Evolutionary conservation across 2,888 invertebrate species (phyloP), one percentile per base, ranked within the genome.

Genomic region (Trichogramma dendrolimi): DNA sequence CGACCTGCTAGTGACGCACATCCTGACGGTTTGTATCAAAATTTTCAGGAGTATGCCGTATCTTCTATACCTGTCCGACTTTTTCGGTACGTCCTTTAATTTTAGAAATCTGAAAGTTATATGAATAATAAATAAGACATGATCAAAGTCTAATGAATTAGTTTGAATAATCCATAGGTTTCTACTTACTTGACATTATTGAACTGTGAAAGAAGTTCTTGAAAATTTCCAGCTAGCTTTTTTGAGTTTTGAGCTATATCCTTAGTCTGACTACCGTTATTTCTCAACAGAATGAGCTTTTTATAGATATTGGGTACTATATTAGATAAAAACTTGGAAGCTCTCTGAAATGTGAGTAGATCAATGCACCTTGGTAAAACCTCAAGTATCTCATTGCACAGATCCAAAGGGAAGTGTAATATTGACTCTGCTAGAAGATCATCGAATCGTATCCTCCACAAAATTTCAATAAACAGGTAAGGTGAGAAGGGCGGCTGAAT

Each of bases 401-500:
- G 64, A 63, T 78, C 76, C 6, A 79, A 58, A 2, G 78, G 79
- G 10, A 74, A 27, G 41, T 75, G 65, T 0, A 74, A 61, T 2
- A 78, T 49, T 1, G 73, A 74, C 62, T 73, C 73, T 0, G 68
- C 65, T 11, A 79, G 51, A 41, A 78, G 65, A 5, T 69, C 66
- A 4, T 79, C 78, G 38, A 70, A 78, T 4, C 71, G 61, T 0
- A 78, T 52, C 5, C 58, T 61, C 72, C 73, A 77, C 0, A 75
- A 8, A 53, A 79, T 71, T 66, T 77, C 73, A 4, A 73, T 60
- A 3, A 78, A 67, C 4, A 79, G 63, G 60, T 75, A 78, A 0
- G 73, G 71, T 4, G 78, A 77, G 7, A 78, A 48, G 10, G 74
- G 65, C 8, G 76, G 74, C 60, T 73, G 75, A 67, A 74, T 72